Evolutionary conservation across 2,797 vertebrate genomes (phyloP).

Genomic region (Etheostoma perlongum): DNA sequence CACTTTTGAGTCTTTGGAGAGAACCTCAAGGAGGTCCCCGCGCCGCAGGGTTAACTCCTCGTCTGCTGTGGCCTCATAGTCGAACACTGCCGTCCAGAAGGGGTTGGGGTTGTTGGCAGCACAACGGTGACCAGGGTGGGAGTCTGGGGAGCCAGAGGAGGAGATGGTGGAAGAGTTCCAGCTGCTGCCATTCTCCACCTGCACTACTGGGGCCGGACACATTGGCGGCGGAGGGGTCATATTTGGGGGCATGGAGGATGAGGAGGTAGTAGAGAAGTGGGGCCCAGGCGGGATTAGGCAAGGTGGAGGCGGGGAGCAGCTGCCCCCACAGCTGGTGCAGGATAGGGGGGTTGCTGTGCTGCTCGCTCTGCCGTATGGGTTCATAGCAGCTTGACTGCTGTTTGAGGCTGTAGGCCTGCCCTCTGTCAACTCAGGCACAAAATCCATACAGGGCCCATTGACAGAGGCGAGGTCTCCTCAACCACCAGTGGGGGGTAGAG

Average conservation of each 20-base stretch:
- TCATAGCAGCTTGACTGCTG: slow-evolving; percentile 80
- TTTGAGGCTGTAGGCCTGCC: slow-evolving; percentile 77
- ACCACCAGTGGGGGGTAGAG: slow-evolving; percentile 55
- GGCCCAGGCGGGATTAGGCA: slow-evolving; percentile 75
- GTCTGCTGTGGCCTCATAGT: slow-evolving; percentile 92
- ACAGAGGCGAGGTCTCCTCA: slow-evolving; percentile 73
- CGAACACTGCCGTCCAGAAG: slow-evolving; percentile 93
- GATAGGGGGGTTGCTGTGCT: slow-evolving; percentile 77
- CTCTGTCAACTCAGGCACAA: slow-evolving; percentile 81
- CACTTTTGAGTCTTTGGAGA: slow-evolving; percentile 93
- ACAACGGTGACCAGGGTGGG: slow-evolving; percentile 76
- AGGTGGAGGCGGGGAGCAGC: slow-evolving; percentile 83
- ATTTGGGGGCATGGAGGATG: slow-evolving; percentile 70
- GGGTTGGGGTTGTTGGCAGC: slow-evolving; percentile 75
- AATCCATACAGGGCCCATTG: slow-evolving; percentile 85
- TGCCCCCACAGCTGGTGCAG: slow-evolving; percentile 85
- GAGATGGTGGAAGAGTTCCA: slow-evolving; percentile 84
- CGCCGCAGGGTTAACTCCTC: slow-evolving; percentile 92
- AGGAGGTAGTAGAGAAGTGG: slow-evolving; percentile 69
- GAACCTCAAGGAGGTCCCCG: slow-evolving; percentile 92
- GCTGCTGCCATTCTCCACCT: slow-evolving; percentile 84
- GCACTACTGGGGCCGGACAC: slow-evolving; percentile 64
- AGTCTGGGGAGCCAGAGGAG: slow-evolving; percentile 81
- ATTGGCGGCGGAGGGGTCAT: slow-evolving; percentile 77
- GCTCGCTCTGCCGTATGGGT: slow-evolving; percentile 81